A percentile compares a stretch with the other conserved stretches of the same genome.
Conservation (phyloP, 2,888 invertebrate genomes). For the Dryomyza anilis region DNA sequence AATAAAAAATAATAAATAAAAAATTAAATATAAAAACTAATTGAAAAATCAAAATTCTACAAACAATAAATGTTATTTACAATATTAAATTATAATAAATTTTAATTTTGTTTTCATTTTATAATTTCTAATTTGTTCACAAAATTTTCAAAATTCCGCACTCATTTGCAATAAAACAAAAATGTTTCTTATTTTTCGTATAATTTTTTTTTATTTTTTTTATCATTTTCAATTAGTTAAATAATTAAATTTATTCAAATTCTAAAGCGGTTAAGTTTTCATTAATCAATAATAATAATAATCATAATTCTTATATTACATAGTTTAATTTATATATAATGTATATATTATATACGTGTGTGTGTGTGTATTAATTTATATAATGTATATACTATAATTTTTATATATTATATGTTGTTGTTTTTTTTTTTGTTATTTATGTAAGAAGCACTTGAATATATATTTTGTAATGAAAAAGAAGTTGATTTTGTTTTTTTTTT, state of each 20-base stretch:
- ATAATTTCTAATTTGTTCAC: conserved; percentile 7
- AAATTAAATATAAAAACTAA: too few relatives aligned
- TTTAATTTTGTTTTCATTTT: neutral
- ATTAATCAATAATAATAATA: conserved; percentile 19
- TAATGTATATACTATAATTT: conserved; percentile 38
- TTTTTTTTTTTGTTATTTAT: conserved; percentile 49
- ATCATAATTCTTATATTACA: conserved; percentile 28
- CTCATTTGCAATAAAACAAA: conserved; percentile 34
- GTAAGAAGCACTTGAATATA: conserved; percentile 63
- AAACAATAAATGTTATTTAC: neutral
- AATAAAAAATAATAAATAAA: too few relatives aligned
- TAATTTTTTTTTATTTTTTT: conserved; percentile 31
- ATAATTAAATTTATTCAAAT: conserved; percentile 39
- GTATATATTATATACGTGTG: too few relatives aligned
- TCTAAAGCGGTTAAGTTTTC: conserved; percentile 45
- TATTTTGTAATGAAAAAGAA: conserved; percentile 59
- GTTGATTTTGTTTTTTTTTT: conserved; percentile 35
- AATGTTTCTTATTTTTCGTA: conserved; percentile 29
- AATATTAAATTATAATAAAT: too few relatives aligned
- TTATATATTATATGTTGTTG: conserved; percentile 34
- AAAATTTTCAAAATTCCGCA: conserved; percentile 22
- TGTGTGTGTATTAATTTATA: conserved; percentile 33
- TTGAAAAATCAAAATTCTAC: too few relatives aligned
- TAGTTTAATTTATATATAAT: conserved; percentile 34
- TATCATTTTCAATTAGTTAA: conserved; percentile 35